Conservation (phyloP, 1,140 invertebrate genomes). For the Drosophila parabipectinata region DNA sequence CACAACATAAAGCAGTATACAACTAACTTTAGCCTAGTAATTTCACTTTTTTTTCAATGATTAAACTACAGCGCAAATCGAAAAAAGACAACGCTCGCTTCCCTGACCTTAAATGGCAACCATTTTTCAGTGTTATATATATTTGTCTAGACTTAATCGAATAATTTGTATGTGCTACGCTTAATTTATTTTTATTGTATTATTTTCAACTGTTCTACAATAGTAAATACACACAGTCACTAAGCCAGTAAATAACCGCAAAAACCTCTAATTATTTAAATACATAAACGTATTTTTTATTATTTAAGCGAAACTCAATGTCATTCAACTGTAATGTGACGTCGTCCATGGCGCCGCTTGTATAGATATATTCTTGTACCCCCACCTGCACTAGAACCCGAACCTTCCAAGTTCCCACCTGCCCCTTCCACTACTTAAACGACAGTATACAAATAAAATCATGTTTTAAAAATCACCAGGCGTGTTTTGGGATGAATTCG, state of each 20-base stretch:
- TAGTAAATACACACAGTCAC: conserved; percentile 14
- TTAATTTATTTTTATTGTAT: conserved; percentile 56
- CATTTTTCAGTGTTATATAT: conserved; percentile 31
- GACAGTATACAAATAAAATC: conserved; percentile 48
- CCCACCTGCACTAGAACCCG: conserved; percentile 32
- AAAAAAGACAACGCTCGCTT: conserved; percentile 26
- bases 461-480: conserved; percentile 23
- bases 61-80: conserved; percentile 1
- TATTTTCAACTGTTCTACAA: conserved; percentile 30
- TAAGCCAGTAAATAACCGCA: conserved; percentile 56
- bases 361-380: conserved; percentile 31
- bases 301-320: conserved; percentile 47
- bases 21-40: conserved; percentile 4
- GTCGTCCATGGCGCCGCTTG: conserved; percentile 49
- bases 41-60: conserved; percentile 12
- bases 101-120: conserved; percentile 14
- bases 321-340: conserved; percentile 47
- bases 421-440: conserved; percentile 33
- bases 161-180: conserved; percentile 56
- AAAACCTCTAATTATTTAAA: conserved; percentile 76
- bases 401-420: conserved; percentile 2
- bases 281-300: conserved; percentile 52
- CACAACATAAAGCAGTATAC: conserved; percentile 6
- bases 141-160: conserved; percentile 54
- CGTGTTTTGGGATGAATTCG: conserved; percentile 18